A percentile compares a stretch with the other conserved stretches of the same genome.
These are phyloP conservation scores for Rapana venosa DNA, from an alignment of 2,888 invertebrate genomes.

Conservation along the genomic window DNA sequence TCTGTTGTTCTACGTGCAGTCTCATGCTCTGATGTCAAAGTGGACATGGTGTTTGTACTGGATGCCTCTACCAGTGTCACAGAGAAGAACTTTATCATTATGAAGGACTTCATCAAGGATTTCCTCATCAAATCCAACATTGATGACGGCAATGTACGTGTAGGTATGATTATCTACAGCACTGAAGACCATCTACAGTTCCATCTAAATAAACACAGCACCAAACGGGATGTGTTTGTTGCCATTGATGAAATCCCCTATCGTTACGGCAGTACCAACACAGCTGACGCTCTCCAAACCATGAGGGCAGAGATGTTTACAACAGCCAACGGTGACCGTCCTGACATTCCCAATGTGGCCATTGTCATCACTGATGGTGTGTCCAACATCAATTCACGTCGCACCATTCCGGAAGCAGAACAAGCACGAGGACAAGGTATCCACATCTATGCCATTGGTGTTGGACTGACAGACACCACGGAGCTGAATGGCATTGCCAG, in stretches of 20 bases:
- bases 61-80: constrained; percentile 67
- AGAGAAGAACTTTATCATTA: constrained; percentile 50
- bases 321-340: constrained; percentile 62
- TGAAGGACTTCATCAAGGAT: constrained; percentile 62
- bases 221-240: constrained; percentile 53
- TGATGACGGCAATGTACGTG: constrained; percentile 46
- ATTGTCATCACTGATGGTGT: constrained; percentile 68
- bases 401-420: constrained; percentile 57
- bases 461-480: constrained; percentile 53
- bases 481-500: constrained; percentile 60
- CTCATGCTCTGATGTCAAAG: constrained; percentile 24
- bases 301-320: constrained; percentile 62
- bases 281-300: constrained; percentile 61
- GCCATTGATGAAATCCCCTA: constrained; percentile 56
- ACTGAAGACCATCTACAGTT: constrained; percentile 59
- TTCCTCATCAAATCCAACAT: constrained; percentile 54
- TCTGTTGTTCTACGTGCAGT: background rate
- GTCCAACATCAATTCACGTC: constrained; percentile 63
- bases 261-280: constrained; percentile 66
- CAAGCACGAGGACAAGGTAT: constrained; percentile 51
- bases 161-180: constrained; percentile 63
- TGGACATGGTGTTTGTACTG: constrained; percentile 66
- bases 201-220: constrained; percentile 58
- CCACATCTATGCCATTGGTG: constrained; percentile 60
- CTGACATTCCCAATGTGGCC: constrained; percentile 61